A percentile compares a stretch with the other conserved stretches of the same genome.
These are phyloP conservation scores for Porites divaricata DNA, from an alignment of 92 coral and sea anemone genomes.

Conservation along the genomic window DNA sequence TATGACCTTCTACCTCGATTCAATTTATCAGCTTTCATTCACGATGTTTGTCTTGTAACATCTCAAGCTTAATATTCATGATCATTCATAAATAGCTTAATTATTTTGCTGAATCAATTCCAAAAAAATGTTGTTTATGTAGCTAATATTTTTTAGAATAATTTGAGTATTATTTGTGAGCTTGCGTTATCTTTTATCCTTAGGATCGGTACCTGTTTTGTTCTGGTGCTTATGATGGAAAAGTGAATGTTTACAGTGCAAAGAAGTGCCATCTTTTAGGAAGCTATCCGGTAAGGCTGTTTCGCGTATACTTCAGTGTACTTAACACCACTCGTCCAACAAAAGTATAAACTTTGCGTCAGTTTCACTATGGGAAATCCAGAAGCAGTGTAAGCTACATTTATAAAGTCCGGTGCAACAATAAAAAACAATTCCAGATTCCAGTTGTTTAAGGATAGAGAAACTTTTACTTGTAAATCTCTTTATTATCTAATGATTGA, in stretches of 20 bases:
- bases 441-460: too few species aligned
- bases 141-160: not conserved
- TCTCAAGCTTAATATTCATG: too few species aligned
- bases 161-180: not conserved
- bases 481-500: not conserved
- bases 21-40: not conserved
- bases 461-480: too few species aligned
- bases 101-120: not conserved
- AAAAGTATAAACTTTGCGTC: too few species aligned
- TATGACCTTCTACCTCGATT: not conserved
- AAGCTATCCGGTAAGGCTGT: slow-evolving; percentile 74
- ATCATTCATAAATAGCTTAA: too few species aligned
- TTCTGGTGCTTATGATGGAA: slow-evolving; percentile 94
- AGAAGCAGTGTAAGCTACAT: too few species aligned
- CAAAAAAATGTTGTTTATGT: not conserved
- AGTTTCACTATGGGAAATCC: too few species aligned
- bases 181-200: not conserved
- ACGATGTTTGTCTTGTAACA: too few species aligned
- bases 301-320: not conserved
- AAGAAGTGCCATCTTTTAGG: slow-evolving; percentile 85
- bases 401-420: too few species aligned
- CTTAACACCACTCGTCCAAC: too few species aligned
- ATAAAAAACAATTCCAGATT: too few species aligned
- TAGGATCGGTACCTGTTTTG: slow-evolving; percentile 92
- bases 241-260: slow-evolving; percentile 86